Percentiles rank a stretch among this genome's conserved stretches.
phyloP scores from a whole-genome alignment of 2,888 invertebrate genomes.

The Leptopterna dolabrata region DNA sequence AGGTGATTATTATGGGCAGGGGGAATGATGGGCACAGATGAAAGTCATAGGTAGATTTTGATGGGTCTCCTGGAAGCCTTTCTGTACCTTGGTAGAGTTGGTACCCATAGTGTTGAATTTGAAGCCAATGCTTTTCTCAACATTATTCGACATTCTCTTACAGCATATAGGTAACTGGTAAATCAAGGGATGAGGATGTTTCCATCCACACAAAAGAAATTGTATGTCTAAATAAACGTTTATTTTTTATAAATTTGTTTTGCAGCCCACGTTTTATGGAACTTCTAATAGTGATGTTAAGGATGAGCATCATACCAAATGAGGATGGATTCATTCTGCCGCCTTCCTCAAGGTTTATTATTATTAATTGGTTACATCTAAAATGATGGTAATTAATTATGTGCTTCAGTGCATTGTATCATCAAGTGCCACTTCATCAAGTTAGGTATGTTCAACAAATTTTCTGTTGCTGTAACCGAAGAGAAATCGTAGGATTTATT shows the following conservation, averaged over 20 bases:
- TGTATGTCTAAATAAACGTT: too few relatives aligned
- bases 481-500: background rate
- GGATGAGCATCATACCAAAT: conserved; percentile 19
- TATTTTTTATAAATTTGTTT: background rate
- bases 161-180: too few relatives aligned
- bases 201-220: too few relatives aligned
- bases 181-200: too few relatives aligned
- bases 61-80: too few relatives aligned
- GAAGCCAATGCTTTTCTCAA: too few relatives aligned
- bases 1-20: too few relatives aligned
- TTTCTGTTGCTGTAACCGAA: background rate
- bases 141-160: too few relatives aligned
- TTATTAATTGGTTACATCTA: background rate
- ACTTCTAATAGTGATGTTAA: conserved; percentile 46
- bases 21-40: too few relatives aligned
- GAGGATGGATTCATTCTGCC: background rate
- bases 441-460: background rate
- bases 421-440: conserved; percentile 8
- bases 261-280: conserved; percentile 61
- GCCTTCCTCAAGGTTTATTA: background rate
- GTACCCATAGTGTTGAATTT: too few relatives aligned
- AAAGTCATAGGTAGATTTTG: too few relatives aligned
- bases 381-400: background rate
- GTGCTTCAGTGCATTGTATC: background rate
- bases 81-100: too few relatives aligned